Evolutionary conservation across 2,797 vertebrate genomes (phyloP).

Genomic region (Choloepus didactylus): DNA sequence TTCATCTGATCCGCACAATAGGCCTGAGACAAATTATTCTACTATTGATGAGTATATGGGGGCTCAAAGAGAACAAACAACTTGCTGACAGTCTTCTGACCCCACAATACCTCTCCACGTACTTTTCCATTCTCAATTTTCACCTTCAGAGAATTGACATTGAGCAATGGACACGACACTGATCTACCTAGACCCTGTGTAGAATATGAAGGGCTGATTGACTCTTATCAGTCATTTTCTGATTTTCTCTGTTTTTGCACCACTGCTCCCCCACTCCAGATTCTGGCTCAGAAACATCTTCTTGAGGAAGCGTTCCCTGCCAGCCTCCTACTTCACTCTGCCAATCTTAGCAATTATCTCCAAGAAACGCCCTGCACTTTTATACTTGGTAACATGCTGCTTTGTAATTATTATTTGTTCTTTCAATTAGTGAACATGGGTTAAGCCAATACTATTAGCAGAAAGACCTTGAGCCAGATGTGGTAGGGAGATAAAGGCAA

Average conservation of each 20-base stretch:
- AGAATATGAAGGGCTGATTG: background rate
- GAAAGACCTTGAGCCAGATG: background rate
- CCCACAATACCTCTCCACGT: background rate
- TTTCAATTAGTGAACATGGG: background rate
- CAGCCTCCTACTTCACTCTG: background rate
- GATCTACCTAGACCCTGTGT: background rate
- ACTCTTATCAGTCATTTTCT: background rate
- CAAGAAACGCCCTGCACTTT: background rate
- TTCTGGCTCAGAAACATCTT: background rate
- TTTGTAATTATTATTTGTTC: background rate
- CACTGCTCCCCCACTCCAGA: background rate
- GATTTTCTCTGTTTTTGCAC: background rate
- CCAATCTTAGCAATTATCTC: background rate
- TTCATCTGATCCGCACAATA: slow-evolving; percentile 5
- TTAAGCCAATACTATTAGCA: background rate
- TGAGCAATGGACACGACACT: background rate
- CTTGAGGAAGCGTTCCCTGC: background rate
- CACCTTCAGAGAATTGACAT: background rate
- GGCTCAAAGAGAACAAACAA: slow-evolving; percentile 3
- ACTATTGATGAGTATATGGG: background rate
- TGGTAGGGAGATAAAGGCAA: background rate
- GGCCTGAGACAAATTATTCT: background rate
- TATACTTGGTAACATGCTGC: background rate
- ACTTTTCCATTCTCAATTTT: background rate
- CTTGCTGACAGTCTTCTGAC: slow-evolving; percentile 1